Conservation (phyloP, 2,888 invertebrate genomes). For the Drosophila siamana region DNA sequence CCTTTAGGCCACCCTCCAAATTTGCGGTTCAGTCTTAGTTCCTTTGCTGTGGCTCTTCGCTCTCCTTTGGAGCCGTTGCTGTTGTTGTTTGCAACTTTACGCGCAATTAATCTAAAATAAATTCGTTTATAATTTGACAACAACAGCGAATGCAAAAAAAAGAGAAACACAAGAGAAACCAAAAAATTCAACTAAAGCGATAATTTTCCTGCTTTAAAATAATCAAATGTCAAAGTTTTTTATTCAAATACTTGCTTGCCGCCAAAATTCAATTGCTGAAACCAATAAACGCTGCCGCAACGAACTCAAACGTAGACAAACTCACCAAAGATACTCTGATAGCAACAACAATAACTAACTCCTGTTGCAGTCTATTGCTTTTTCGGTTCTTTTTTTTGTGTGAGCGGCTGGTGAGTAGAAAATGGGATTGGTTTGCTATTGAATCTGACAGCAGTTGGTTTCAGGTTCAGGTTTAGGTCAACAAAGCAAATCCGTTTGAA, state of each 20-base stretch:
- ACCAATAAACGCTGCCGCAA: conserved; percentile 15
- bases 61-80: conserved; percentile 24
- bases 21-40: conserved; percentile 44
- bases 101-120: conserved; percentile 84
- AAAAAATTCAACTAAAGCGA: conserved; percentile 34
- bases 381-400: background rate
- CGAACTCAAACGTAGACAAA: conserved; percentile 11
- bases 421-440: background rate
- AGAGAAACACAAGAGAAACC: conserved; percentile 4
- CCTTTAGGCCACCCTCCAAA: conserved; percentile 30
- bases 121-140: conserved; percentile 84
- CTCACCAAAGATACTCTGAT: background rate
- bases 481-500: conserved; percentile 67
- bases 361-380: conserved; percentile 35
- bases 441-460: conserved; percentile 36
- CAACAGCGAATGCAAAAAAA: conserved; percentile 44
- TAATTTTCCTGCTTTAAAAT: conserved; percentile 73
- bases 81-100: conserved; percentile 80
- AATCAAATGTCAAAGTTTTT: conserved; percentile 63
- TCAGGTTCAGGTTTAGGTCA: conserved; percentile 49
- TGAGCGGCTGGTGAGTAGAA: background rate
- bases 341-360: conserved; percentile 23
- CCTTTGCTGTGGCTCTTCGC: conserved; percentile 31
- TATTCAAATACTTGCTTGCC: conserved; percentile 12
- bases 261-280: conserved; percentile 40